phyloP scores from a whole-genome alignment of 2,888 invertebrate species.

The Drosophila suboccidentalis region DNA sequence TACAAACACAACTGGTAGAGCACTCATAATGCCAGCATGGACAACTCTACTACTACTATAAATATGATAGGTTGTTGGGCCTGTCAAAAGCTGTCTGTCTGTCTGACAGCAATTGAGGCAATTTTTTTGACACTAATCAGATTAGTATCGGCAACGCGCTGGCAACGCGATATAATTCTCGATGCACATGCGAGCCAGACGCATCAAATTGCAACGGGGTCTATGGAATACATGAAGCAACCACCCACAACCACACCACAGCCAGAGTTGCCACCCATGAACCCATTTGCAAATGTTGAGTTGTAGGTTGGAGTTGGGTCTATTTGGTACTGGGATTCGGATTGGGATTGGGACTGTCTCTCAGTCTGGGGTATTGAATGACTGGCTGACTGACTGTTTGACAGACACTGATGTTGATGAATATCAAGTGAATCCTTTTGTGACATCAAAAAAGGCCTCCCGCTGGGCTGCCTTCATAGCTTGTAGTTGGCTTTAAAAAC shows the following conservation, averaged over 20 bases:
- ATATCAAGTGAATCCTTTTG: slow-evolving; percentile 86
- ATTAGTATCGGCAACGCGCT: slow-evolving; percentile 85
- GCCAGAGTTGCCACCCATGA: slow-evolving; percentile 31
- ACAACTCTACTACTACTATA: slow-evolving; percentile 6
- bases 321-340: slow-evolving; percentile 38
- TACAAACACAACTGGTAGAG: neutral
- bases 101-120: slow-evolving; percentile 63
- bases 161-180: slow-evolving; percentile 46
- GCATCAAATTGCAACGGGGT: slow-evolving; percentile 73
- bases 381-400: slow-evolving; percentile 73
- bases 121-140: slow-evolving; percentile 84
- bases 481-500: slow-evolving; percentile 58
- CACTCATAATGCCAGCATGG: slow-evolving; percentile 12
- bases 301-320: slow-evolving; percentile 62
- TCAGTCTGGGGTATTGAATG: slow-evolving; percentile 60
- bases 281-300: slow-evolving; percentile 76
- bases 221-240: neutral
- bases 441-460: slow-evolving; percentile 82
- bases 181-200: slow-evolving; percentile 63
- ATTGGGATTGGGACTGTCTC: slow-evolving; percentile 26
- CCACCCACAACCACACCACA: slow-evolving; percentile 29
- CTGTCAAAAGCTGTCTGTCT: slow-evolving; percentile 44
- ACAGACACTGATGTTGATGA: slow-evolving; percentile 85
- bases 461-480: slow-evolving; percentile 66
- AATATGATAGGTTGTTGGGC: slow-evolving; percentile 12